Percentiles rank a stretch among this genome's conserved stretches.
Evolutionary conservation across 2,113 vertebrate species (phyloP).

Genomic region (Tetraodon nigroviridis): DNA sequence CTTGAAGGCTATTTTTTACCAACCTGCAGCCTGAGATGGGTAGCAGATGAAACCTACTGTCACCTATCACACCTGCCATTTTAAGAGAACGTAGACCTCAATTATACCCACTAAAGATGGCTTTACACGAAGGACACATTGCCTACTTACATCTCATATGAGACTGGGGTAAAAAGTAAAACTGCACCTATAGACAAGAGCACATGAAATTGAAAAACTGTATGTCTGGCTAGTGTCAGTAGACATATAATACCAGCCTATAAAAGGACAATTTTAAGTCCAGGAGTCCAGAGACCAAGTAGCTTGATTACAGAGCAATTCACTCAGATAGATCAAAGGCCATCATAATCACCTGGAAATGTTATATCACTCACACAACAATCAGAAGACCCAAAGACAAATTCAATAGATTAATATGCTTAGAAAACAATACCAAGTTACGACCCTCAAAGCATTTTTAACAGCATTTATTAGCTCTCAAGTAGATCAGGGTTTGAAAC

Average conservation of each 20-base stretch:
- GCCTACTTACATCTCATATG: constrained; percentile 16
- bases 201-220: constrained; percentile 64
- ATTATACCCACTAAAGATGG: not conserved
- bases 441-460: constrained; percentile 55
- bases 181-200: constrained; percentile 44
- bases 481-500: not conserved
- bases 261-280: constrained; percentile 69
- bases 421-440: constrained; percentile 57
- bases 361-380: constrained; percentile 47
- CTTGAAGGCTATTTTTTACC: constrained; percentile 48
- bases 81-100: not conserved
- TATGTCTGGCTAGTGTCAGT: constrained; percentile 55
- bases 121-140: not conserved
- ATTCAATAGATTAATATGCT: constrained; percentile 61
- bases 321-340: constrained; percentile 66
- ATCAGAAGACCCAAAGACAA: constrained; percentile 50
- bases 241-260: constrained; percentile 65
- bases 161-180: constrained; percentile 13
- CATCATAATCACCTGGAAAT: constrained; percentile 59
- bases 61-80: constrained; percentile 3
- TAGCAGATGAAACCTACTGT: constrained; percentile 40
- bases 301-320: constrained; percentile 63
- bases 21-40: constrained; percentile 36
- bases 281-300: constrained; percentile 37
- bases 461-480: constrained; percentile 56